Evolutionary conservation across 2,888 invertebrate genomes (phyloP), one percentile per base, ranked within the genome.

Genomic region (Meiosimyza decipiens): DNA sequence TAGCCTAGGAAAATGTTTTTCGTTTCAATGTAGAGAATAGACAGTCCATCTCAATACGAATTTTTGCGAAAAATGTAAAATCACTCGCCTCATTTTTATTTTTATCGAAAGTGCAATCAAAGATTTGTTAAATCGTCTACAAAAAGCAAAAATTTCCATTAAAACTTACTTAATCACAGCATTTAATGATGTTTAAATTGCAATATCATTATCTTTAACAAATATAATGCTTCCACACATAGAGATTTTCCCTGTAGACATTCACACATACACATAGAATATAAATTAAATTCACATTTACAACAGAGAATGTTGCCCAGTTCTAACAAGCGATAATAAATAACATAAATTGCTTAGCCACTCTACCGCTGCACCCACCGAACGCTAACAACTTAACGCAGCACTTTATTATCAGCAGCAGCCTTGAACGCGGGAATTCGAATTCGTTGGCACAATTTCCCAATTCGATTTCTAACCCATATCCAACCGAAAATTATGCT

Each of bases 311-410:
- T 9, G 40, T 40, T 40, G 40, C 40, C 40, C 59, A 52, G 16
- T 57, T 28, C 40, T 33, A 47, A 60, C 51, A 28, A 60, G 52
- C 52, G 54, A 16, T 52, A 62, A 55, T 62, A 60, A 70, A 70
- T 70, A 69, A 66, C 64, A 16, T 64, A 64, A 64, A 64, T 64
- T 50, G 64, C 49, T 64, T 64, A 18, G 22, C 60, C 60, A 40
- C 60, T 16, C 64, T 18, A 12, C 51, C 33, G 15, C 11, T 33
- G 13, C n/a, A 3, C 28, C 40, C 40, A 33, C 40, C 13, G 57
- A 28, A 22, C 57, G 22, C 57, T 28, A 13, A 28, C 57, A 57
- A 22, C 57, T 57, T 57, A 57, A 22, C 18, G 57, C 60, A 51
- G 50, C 69, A 60, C 60, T 69, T 50, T 33, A 51, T 59, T 59